Evolutionary conservation across 2,797 vertebrate species (phyloP).

Genomic region (Oryzias sinensis): DNA sequence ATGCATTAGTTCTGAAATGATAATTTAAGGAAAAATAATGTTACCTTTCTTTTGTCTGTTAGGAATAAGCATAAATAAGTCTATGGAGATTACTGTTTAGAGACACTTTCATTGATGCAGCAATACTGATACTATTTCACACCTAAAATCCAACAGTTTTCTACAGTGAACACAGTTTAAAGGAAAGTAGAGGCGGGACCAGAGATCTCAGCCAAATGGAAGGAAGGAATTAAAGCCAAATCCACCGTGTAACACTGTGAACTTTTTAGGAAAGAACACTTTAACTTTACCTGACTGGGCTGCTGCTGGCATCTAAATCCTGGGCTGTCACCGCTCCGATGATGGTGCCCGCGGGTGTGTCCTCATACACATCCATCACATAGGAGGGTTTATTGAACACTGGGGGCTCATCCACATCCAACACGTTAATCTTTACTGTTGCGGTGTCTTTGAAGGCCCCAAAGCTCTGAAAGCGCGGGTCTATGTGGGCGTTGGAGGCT

Average conservation of each 20-base stretch:
- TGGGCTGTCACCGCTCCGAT: constrained; percentile 97
- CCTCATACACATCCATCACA: constrained; percentile 96
- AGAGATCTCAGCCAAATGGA: constrained; percentile 5
- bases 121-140: not conserved
- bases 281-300: constrained; percentile 85
- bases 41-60: no score
- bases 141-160: not conserved
- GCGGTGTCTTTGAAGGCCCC: constrained; percentile 97
- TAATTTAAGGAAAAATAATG: no score
- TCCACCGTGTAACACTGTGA: not conserved
- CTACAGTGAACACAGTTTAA: not conserved
- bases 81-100: no score
- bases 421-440: constrained; percentile 93
- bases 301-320: constrained; percentile 92
- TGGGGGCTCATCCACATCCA: constrained; percentile 96
- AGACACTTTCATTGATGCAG: no score
- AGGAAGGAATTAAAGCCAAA: not conserved
- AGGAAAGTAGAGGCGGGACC: not conserved
- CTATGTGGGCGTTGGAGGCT: constrained; percentile 89
- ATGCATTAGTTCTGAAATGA: no score
- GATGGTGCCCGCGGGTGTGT: constrained; percentile 91
- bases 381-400: constrained; percentile 92
- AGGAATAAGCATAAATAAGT: no score
- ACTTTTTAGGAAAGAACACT: constrained; percentile 16
- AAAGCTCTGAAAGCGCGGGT: constrained; percentile 88